Percentiles rank a stretch among this genome's conserved stretches.
phyloP scores from a whole-genome alignment of 2,113 vertebrate genomes.

The Vulpes ferrilata region DNA sequence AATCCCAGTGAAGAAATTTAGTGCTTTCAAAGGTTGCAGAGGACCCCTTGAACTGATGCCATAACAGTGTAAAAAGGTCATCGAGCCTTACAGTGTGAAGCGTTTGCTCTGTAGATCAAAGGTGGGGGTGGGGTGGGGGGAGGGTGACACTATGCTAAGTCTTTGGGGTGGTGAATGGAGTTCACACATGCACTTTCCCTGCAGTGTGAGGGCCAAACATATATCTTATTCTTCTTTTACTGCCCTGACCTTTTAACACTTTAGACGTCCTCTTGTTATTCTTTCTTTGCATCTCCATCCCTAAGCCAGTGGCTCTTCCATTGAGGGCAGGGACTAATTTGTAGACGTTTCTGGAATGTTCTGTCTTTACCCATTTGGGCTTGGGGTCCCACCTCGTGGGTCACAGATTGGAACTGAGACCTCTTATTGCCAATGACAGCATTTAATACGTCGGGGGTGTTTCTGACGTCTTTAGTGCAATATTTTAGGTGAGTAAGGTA shows the following conservation, averaged over 20 bases:
- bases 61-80: slow-evolving; percentile 51
- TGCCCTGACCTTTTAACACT: slow-evolving; percentile 73
- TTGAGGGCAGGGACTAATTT: slow-evolving; percentile 66
- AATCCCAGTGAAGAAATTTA: slow-evolving; percentile 24
- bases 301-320: slow-evolving; percentile 62
- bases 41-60: slow-evolving; percentile 50
- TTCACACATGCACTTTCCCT: slow-evolving; percentile 44
- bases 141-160: background rate
- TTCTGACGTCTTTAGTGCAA: background rate
- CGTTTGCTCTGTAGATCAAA: slow-evolving; percentile 78
- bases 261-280: slow-evolving; percentile 66
- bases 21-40: slow-evolving; percentile 27
- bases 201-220: slow-evolving; percentile 54
- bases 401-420: background rate
- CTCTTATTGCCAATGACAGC: background rate
- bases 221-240: slow-evolving; percentile 68
- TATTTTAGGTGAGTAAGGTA: background rate
- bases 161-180: slow-evolving; percentile 44
- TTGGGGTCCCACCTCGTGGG: background rate
- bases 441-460: background rate
- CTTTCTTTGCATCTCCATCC: slow-evolving; percentile 64
- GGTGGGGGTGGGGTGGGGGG: background rate
- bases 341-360: slow-evolving; percentile 39
- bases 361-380: slow-evolving; percentile 30
- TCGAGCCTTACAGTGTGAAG: slow-evolving; percentile 52